phyloP scores from a whole-genome alignment of 2,888 invertebrate genomes.

The Nomada fabriciana region DNA sequence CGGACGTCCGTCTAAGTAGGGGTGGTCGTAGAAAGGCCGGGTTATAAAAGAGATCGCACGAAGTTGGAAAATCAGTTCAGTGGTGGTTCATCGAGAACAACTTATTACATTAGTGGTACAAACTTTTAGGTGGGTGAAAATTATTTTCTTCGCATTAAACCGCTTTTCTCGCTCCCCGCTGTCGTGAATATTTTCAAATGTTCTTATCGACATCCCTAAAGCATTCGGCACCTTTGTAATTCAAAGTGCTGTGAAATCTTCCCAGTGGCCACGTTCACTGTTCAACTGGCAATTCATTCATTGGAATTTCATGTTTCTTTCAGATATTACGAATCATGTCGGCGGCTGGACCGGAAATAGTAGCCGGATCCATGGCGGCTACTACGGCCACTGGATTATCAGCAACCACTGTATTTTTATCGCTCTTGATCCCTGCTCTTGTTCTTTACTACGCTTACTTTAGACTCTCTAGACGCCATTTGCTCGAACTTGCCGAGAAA shows the following conservation, averaged over 20 bases:
- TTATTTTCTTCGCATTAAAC: neutral
- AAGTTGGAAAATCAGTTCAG: conserved; percentile 75
- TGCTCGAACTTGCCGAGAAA: conserved; percentile 90
- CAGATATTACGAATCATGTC: conserved; percentile 76
- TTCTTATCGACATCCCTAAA: neutral
- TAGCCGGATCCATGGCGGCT: conserved; percentile 79
- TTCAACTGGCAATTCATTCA: neutral
- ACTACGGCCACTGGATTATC: conserved; percentile 85
- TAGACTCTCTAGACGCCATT: conserved; percentile 89
- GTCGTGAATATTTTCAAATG: neutral
- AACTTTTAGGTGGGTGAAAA: conserved; percentile 70
- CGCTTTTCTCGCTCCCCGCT: too few species aligned
- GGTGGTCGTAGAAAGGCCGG: conserved; percentile 62
- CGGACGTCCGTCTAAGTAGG: conserved; percentile 44
- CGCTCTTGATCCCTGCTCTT: conserved; percentile 90
- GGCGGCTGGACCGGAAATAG: conserved; percentile 80
- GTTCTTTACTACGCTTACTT: conserved; percentile 91
- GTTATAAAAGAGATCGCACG: conserved; percentile 79
- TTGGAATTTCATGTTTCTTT: conserved; percentile 10
- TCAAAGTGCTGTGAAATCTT: conserved; percentile 15
- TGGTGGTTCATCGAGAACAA: conserved; percentile 78
- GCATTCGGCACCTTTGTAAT: neutral
- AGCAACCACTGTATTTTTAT: conserved; percentile 89
- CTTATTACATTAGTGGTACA: conserved; percentile 56
- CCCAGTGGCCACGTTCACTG: neutral